Conservation (phyloP, 64 coral and sea anemone species). For the Pocillopora verrucosa region DNA sequence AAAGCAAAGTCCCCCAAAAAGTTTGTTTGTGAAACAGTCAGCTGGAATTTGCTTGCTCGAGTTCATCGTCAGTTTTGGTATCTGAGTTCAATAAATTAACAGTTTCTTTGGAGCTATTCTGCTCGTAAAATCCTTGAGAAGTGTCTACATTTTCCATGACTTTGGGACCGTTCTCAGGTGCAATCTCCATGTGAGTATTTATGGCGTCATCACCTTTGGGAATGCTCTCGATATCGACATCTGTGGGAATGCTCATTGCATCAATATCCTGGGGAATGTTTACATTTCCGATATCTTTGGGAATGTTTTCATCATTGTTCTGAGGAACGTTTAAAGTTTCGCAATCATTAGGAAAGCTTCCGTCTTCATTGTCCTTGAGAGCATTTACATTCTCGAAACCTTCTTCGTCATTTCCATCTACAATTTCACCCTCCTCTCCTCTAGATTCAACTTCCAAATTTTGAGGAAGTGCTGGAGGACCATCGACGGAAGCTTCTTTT, state of each 20-base stretch:
- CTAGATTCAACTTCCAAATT: background rate
- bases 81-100: background rate
- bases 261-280: background rate
- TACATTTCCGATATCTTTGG: background rate
- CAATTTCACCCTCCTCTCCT: conserved; percentile 25
- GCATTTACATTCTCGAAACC: background rate
- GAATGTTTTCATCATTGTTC: background rate
- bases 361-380: background rate
- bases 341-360: background rate
- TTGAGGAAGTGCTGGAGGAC: background rate
- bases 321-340: background rate
- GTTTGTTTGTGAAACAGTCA: background rate
- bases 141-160: background rate
- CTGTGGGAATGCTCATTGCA: background rate
- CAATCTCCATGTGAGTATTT: background rate
- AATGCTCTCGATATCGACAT: background rate
- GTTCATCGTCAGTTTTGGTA: background rate
- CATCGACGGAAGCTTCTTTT: background rate
- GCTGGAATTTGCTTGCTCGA: conserved; percentile 1
- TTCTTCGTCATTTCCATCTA: conserved; percentile 16
- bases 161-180: background rate
- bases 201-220: background rate
- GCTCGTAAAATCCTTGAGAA: background rate
- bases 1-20: background rate
- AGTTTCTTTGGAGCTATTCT: background rate